A percentile compares a stretch with the other conserved stretches of the same genome.
Evolutionary conservation across 2,888 invertebrate genomes (phyloP).

Genomic region (Habrosyne pyritoides): DNA sequence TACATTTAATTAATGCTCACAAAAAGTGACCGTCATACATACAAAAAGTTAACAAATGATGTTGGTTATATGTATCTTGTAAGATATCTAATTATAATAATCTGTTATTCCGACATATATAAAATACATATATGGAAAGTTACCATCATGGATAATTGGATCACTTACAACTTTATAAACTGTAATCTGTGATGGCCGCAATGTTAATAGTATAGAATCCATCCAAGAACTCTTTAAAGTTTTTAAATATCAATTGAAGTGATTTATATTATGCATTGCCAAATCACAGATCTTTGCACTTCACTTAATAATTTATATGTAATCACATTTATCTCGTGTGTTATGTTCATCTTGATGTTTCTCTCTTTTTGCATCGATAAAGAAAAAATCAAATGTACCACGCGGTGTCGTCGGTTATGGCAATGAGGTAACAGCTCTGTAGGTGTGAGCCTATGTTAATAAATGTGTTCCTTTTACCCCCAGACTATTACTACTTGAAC

Average conservation of each 20-base stretch:
- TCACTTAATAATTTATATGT: slow-evolving; percentile 40
- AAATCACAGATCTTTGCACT: slow-evolving; percentile 54
- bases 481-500: slow-evolving; percentile 41
- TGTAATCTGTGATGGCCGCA: slow-evolving; percentile 54
- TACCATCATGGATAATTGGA: slow-evolving; percentile 26
- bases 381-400: slow-evolving; percentile 97
- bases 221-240: slow-evolving; percentile 22
- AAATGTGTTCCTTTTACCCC: slow-evolving; percentile 51
- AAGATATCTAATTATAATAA: slow-evolving; percentile 16
- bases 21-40: no score
- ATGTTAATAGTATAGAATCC: slow-evolving; percentile 22
- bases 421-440: slow-evolving; percentile 91
- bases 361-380: slow-evolving; percentile 85
- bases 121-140: background rate
- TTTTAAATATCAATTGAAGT: slow-evolving; percentile 22
- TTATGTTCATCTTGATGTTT: slow-evolving; percentile 81
- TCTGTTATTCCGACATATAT: no score
- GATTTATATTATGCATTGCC: slow-evolving; percentile 29
- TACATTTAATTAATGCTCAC: background rate
- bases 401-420: slow-evolving; percentile 96
- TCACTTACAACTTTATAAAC: slow-evolving; percentile 38
- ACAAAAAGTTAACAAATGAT: no score
- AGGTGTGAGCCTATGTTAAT: slow-evolving; percentile 71
- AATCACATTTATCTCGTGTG: slow-evolving; percentile 55
- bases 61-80: slow-evolving; percentile 14